Evolutionary conservation across 2,113 vertebrate genomes (phyloP), one percentile per base, ranked within the genome.

Genomic region (Forbesichthys agassizii): DNA sequence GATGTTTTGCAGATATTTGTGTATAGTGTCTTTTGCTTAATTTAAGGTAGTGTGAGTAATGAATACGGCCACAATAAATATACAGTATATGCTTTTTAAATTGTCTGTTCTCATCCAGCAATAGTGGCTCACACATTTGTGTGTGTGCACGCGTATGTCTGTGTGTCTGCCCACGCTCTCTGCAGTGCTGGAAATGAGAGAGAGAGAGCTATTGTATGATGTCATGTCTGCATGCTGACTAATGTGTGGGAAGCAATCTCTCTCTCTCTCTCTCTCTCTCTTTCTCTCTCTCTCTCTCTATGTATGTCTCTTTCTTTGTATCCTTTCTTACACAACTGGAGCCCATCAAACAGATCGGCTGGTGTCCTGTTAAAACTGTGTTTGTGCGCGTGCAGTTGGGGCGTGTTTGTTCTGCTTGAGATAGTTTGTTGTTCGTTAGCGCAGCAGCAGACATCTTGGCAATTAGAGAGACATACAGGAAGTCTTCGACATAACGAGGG

Each of bases 331-430:
- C 68, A 68, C 20, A 52, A 61, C 57, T 72, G 6, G 33, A 73
- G 62, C 75, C 71, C 1, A 74, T 76, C 76, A 80, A 88, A 85
- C 88, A 89, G 87, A 87, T 88, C 88, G 87, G 80, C 75, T 71
- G 33, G 70, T 69, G 63, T 87, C 83, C 77, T 85, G 82, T 69
- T 80, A 82, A 78, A 83, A 76, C 68, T 54, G 27, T 57, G 51
- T 11, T 36, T 47, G 65, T 71, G 55, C 51, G 56, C 65, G 33
- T 59, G 33, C 61, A 60, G 48, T 18, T 11, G 58, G 58, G 64
- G 55, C 27, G 47, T 87, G 84, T 87, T 87, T 86, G 85, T 87
- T 85, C 83, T 82, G 87, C 71, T 78, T 80, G 79, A 80, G 69
- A 64, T 68, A 79, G 62, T 82, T 86, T 84, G 71, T 71, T 79